phyloP scores from a whole-genome alignment of 2,113 vertebrate genomes.

The Rostratula benghalensis region DNA sequence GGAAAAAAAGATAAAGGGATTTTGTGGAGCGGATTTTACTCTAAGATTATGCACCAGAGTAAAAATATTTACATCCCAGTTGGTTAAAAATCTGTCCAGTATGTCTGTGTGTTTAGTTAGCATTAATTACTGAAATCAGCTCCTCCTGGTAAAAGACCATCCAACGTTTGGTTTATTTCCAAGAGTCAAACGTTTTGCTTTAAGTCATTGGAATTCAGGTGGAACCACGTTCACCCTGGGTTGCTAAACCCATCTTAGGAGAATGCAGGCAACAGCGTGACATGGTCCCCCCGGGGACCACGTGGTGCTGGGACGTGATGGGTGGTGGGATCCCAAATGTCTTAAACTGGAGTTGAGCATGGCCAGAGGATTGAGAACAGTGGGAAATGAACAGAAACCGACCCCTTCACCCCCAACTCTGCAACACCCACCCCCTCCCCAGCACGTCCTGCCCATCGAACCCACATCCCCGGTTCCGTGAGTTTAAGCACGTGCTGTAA shows the following conservation, averaged over 20 bases:
- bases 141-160: not conserved
- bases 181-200: not conserved
- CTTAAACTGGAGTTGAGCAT: not conserved
- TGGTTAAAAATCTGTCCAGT: constrained; percentile 22
- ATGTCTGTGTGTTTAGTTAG: not conserved
- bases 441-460: not conserved
- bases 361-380: fast-evolving
- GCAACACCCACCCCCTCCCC: too few relatives aligned
- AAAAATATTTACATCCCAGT: constrained; percentile 25
- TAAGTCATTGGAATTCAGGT: not conserved
- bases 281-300: fast-evolving
- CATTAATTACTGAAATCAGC: not conserved
- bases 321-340: too few relatives aligned
- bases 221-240: not conserved
- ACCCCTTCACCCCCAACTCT: not conserved
- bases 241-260: not conserved
- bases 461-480: not conserved
- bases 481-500: not conserved
- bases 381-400: not conserved
- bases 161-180: not conserved
- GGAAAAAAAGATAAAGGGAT: not conserved
- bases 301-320: too few relatives aligned
- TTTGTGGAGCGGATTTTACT: not conserved
- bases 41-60: not conserved
- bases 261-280: fast-evolving